phyloP scores from a whole-genome alignment of 2,797 vertebrate genomes.

The Muscicapa comitata region DNA sequence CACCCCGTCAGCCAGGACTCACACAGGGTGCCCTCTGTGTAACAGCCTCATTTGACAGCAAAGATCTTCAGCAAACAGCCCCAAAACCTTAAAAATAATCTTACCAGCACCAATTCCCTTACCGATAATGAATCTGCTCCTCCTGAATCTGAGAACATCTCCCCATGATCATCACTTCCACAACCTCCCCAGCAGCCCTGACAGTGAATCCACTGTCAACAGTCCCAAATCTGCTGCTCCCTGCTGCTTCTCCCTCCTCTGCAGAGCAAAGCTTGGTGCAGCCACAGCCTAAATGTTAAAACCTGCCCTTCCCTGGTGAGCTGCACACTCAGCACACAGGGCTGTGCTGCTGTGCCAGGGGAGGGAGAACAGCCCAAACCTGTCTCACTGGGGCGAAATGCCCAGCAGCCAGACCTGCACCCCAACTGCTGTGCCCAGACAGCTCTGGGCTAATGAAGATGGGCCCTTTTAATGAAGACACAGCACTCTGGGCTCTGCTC shows the following conservation, averaged over 20 bases:
- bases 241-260: not conserved
- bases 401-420: not conserved
- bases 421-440: not conserved
- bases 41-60: not conserved
- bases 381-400: not conserved
- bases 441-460: not conserved
- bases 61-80: not conserved
- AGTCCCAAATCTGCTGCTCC: not conserved
- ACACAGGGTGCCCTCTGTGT: not conserved
- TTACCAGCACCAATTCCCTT: not conserved
- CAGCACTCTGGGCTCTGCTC: not conserved
- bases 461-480: not conserved
- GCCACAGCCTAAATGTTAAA: not conserved
- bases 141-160: not conserved
- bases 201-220: not conserved
- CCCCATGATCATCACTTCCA: not conserved
- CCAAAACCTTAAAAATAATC: not conserved
- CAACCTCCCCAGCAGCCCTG: not conserved
- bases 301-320: not conserved
- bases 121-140: not conserved
- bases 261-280: not conserved
- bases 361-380: not conserved
- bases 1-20: not conserved
- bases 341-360: not conserved
- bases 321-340: not conserved